phyloP scores from a whole-genome alignment of 1,140 invertebrate genomes.

The Idris sp. region DNA sequence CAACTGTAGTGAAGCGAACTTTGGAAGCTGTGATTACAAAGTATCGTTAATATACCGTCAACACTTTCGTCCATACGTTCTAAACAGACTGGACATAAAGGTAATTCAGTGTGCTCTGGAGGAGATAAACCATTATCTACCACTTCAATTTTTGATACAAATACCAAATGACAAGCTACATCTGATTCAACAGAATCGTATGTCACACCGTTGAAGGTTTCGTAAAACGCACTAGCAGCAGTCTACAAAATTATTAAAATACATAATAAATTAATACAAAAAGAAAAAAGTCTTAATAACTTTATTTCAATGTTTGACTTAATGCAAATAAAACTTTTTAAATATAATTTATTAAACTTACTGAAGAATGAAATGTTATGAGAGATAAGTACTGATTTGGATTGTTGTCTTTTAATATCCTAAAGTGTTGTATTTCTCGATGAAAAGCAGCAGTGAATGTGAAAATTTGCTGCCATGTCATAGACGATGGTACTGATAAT shows the following conservation, averaged over 20 bases:
- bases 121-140: constrained; percentile 84
- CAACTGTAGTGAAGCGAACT: constrained; percentile 87
- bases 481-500: constrained; percentile 92
- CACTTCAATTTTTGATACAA: constrained; percentile 95
- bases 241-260: constrained; percentile 80
- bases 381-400: constrained; percentile 99
- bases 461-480: constrained; percentile 95
- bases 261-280: no score
- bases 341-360: constrained; percentile 65
- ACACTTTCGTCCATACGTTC: constrained; percentile 99
- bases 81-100: constrained; percentile 96
- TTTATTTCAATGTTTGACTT: no score
- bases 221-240: constrained; percentile 94
- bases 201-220: constrained; percentile 92
- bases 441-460: constrained; percentile 96
- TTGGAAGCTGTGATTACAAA: constrained; percentile 99
- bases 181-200: constrained; percentile 96
- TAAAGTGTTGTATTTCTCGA: constrained; percentile 91
- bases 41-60: constrained; percentile 97
- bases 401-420: constrained; percentile 90
- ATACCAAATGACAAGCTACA: constrained; percentile 93
- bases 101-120: constrained; percentile 92
- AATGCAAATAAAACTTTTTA: not conserved
- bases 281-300: no score
- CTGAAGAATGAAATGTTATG: constrained; percentile 87